Percentiles rank a stretch among this genome's conserved stretches.
Conservation (phyloP, 37 sponge, comb jelly and placozoan genomes). For the Cladorhizidae sp. region DNA sequence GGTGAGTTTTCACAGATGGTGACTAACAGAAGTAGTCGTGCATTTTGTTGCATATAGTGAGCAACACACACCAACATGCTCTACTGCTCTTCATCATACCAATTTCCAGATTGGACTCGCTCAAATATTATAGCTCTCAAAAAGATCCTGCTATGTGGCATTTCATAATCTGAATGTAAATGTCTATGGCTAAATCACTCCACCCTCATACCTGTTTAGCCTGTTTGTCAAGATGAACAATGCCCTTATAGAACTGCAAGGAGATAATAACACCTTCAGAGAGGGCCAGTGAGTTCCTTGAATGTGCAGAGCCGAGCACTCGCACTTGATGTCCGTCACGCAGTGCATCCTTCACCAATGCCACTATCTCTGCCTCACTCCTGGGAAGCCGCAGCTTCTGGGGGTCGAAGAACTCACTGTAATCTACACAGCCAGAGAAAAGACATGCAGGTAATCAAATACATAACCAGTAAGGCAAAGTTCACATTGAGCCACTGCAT, state of each 20-base stretch:
- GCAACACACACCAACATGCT: too few species aligned
- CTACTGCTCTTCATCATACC: too few species aligned
- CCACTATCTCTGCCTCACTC: conserved; percentile 52
- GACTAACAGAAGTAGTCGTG: too few species aligned
- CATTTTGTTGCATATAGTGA: too few species aligned
- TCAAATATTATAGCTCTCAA: too few species aligned
- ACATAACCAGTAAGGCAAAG: too few species aligned
- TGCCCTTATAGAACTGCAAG: conserved; percentile 55
- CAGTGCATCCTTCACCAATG: conserved; percentile 36
- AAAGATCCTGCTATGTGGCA: too few species aligned
- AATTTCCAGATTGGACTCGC: too few species aligned
- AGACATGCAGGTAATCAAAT: not conserved
- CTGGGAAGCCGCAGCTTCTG: conserved; percentile 15
- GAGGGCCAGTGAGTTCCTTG: conserved; percentile 57
- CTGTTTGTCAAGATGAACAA: conserved; percentile 33
- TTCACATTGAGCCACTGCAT: too few species aligned
- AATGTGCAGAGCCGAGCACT: conserved; percentile 74
- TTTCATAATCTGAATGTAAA: too few species aligned
- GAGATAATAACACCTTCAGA: conserved; percentile 58
- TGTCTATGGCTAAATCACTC: too few species aligned
- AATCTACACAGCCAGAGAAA: conserved; percentile 34
- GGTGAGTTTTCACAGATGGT: too few species aligned
- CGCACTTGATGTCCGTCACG: conserved; percentile 36
- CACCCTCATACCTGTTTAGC: conserved; percentile 18
- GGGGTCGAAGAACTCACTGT: conserved; percentile 32